phyloP scores from a whole-genome alignment of 2,888 invertebrate species.

The Shargacucullia verbasci region DNA sequence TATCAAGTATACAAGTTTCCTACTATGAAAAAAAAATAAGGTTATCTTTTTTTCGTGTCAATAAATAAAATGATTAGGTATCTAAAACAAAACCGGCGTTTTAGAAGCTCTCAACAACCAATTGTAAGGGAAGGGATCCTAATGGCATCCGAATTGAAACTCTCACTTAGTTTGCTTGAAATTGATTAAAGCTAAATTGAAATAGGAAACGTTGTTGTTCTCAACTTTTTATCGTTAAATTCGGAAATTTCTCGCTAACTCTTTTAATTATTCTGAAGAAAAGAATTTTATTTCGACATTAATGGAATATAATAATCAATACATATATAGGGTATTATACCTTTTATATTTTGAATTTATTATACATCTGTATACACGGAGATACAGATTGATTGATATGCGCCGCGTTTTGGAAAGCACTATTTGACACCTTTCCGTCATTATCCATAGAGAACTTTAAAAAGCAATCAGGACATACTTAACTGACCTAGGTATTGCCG shows the following conservation, averaged over 20 bases:
- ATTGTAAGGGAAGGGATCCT: slow-evolving; percentile 58
- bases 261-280: slow-evolving; percentile 32
- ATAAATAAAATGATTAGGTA: slow-evolving; percentile 6
- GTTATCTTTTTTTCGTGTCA: neutral
- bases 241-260: slow-evolving; percentile 12
- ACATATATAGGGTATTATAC: no score
- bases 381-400: no score
- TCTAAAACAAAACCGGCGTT: slow-evolving; percentile 46
- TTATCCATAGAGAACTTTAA: no score
- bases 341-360: no score
- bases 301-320: no score
- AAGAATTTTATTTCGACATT: slow-evolving; percentile 11
- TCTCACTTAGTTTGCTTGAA: slow-evolving; percentile 76
- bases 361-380: no score
- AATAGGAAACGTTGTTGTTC: slow-evolving; percentile 59
- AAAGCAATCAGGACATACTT: no score
- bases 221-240: slow-evolving; percentile 41
- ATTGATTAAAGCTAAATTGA: slow-evolving; percentile 74
- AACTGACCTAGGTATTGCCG: no score
- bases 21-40: no score
- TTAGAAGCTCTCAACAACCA: slow-evolving; percentile 53
- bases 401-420: no score
- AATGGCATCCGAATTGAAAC: slow-evolving; percentile 76
- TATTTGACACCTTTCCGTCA: no score
- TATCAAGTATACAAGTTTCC: no score